A percentile compares a stretch with the other conserved stretches of the same genome.
phyloP scores from a whole-genome alignment of 23 tunicate species.

The Botrylloides violaceus region DNA sequence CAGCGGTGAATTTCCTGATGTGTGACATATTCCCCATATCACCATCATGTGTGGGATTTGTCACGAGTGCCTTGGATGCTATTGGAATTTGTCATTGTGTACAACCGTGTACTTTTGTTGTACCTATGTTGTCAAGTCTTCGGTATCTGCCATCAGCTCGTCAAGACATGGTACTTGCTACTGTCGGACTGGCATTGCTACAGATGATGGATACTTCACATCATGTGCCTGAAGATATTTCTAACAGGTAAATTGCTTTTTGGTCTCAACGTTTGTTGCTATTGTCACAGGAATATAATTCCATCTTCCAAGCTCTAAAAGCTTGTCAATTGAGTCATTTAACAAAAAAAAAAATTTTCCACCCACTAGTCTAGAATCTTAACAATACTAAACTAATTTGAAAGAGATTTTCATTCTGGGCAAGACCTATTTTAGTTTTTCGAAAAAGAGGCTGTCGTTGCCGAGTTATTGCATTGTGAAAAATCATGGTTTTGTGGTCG shows the following conservation, averaged over 20 bases:
- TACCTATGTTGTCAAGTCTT: conserved; percentile 57
- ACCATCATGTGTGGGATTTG: conserved; percentile 15
- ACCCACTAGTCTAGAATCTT: too few relatives aligned
- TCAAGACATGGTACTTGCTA: conserved; percentile 43
- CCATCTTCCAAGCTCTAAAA: too few relatives aligned
- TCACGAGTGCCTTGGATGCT: conserved; percentile 28
- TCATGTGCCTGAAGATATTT: not conserved
- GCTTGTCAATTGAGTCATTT: too few relatives aligned
- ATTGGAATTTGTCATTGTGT: conserved; percentile 62
- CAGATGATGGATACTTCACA: conserved; percentile 6
- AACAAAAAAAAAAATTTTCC: too few relatives aligned
- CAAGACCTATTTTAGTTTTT: too few relatives aligned
- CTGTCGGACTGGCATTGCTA: conserved; percentile 49
- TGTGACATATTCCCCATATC: conserved; percentile 14
- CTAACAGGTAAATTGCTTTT: not conserved
- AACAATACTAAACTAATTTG: too few relatives aligned
- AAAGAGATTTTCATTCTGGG: too few relatives aligned
- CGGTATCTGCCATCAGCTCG: conserved; percentile 32
- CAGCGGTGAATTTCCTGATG: conserved; percentile 40
- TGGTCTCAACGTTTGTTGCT: too few relatives aligned
- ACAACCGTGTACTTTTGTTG: conserved; percentile 19
- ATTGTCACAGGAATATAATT: too few relatives aligned
- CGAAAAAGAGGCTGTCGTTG: too few relatives aligned
- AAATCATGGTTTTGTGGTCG: too few relatives aligned
- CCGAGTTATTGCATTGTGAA: too few relatives aligned